Percentiles rank a stretch among this genome's conserved stretches.
Evolutionary conservation across 1,140 invertebrate genomes (phyloP).

Genomic region (Lucilia sericata): DNA sequence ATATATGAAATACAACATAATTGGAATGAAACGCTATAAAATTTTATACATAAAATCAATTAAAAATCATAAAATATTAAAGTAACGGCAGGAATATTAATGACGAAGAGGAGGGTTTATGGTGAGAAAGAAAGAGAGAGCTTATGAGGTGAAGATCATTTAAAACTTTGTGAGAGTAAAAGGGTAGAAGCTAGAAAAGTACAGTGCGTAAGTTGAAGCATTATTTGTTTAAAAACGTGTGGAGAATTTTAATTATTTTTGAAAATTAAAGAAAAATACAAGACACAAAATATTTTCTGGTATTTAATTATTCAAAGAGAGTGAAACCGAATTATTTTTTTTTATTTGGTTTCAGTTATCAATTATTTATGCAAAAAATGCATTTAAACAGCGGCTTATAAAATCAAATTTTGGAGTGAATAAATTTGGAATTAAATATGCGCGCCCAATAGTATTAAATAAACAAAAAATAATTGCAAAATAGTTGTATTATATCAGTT

Average conservation of each 20-base stretch:
- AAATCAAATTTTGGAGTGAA: not conserved
- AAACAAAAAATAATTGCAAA: conserved; percentile 4
- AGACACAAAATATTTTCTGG: not conserved
- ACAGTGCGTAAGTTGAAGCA: not conserved
- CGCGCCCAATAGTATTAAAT: not conserved
- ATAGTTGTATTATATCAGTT: not conserved
- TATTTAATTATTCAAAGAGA: not conserved
- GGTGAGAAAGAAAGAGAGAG: not conserved
- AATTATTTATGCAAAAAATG: conserved; percentile 25
- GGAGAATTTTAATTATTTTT: not conserved
- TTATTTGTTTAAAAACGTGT: not conserved
- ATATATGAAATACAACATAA: not conserved
- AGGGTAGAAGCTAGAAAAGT: not conserved
- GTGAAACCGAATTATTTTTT: not conserved
- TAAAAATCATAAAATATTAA: conserved; percentile 15
- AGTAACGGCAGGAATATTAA: not conserved
- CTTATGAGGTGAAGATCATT: too few relatives aligned
- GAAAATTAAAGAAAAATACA: too few relatives aligned
- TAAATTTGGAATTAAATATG: not conserved
- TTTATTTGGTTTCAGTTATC: not conserved
- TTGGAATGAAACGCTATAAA: not conserved
- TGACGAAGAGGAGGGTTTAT: not conserved
- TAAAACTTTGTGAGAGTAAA: too few relatives aligned
- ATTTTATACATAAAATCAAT: not conserved
- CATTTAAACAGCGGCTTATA: conserved; percentile 1